Percentiles rank a stretch among this genome's conserved stretches.
These are phyloP conservation scores for Aquatica leii DNA, from an alignment of 2,888 invertebrate genomes.

Conservation along the genomic window DNA sequence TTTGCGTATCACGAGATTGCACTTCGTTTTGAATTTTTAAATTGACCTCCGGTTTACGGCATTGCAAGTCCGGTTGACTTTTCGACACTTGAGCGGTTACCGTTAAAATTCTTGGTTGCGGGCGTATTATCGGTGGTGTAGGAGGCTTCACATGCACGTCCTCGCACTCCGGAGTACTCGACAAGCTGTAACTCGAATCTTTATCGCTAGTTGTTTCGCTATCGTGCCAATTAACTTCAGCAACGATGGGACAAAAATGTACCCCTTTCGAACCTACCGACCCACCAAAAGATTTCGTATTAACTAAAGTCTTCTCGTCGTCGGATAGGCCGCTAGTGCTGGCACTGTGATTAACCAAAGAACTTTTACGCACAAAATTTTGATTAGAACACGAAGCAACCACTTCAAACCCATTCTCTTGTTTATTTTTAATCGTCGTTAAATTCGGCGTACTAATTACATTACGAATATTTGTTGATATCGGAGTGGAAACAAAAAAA, in stretches of 20 bases:
- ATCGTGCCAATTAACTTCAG: slow-evolving; percentile 79
- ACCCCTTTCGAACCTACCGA: slow-evolving; percentile 65
- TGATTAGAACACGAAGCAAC: slow-evolving; percentile 63
- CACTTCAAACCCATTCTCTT: slow-evolving; percentile 37
- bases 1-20: slow-evolving; percentile 10
- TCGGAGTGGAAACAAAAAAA: slow-evolving; percentile 49
- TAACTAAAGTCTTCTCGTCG: slow-evolving; percentile 50
- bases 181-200: slow-evolving; percentile 54
- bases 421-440: slow-evolving; percentile 43
- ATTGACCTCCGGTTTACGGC: slow-evolving; percentile 6
- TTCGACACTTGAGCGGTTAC: slow-evolving; percentile 43
- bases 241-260: slow-evolving; percentile 81
- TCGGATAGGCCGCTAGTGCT: slow-evolving; percentile 57
- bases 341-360: slow-evolving; percentile 56
- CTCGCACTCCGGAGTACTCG: slow-evolving; percentile 53
- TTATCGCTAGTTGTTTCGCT: slow-evolving; percentile 47
- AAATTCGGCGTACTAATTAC: slow-evolving; percentile 71
- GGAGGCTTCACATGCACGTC: slow-evolving; percentile 17
- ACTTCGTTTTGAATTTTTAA: slow-evolving; percentile 28
- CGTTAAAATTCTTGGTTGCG: slow-evolving; percentile 37
- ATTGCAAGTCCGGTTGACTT: slow-evolving; percentile 55
- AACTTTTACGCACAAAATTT: slow-evolving; percentile 66
- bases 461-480: slow-evolving; percentile 43
- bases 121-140: slow-evolving; percentile 31
- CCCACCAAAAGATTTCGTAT: slow-evolving; percentile 50